These are phyloP conservation scores for Lophius americanus DNA, from an alignment of 2,797 vertebrate genomes.

Conservation along the genomic window DNA sequence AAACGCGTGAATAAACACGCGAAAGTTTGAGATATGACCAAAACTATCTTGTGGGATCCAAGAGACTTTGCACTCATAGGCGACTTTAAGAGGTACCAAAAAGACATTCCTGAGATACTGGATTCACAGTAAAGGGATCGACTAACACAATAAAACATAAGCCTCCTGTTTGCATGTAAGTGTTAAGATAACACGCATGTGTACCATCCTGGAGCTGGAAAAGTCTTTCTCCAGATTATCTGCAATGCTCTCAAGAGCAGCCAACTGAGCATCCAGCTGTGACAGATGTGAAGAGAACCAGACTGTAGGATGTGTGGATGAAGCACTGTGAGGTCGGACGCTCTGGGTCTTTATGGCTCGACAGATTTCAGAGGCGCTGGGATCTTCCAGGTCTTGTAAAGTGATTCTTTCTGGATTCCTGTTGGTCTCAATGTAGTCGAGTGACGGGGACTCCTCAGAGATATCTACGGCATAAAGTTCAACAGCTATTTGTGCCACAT, in stretches of 20 bases:
- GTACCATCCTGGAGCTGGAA: conserved; percentile 79
- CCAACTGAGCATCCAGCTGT: conserved; percentile 85
- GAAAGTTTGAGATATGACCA: too few relatives aligned
- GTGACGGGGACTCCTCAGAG: conserved; percentile 20
- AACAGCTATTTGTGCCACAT: conserved; percentile 27
- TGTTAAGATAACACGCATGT: conserved; percentile 7
- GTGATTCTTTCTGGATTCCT: conserved; percentile 55
- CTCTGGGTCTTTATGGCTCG: conserved; percentile 22
- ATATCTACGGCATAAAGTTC: conserved; percentile 27
- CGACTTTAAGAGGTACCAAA: too few relatives aligned
- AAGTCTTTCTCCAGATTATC: conserved; percentile 88
- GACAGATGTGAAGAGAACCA: conserved; percentile 81
- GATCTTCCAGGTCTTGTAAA: conserved; percentile 22
- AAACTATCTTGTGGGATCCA: too few relatives aligned
- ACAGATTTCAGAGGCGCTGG: conserved; percentile 40
- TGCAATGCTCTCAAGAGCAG: conserved; percentile 85
- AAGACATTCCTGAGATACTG: too few relatives aligned
- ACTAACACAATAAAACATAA: too few relatives aligned
- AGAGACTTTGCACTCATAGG: too few relatives aligned
- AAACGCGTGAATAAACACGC: too few relatives aligned
- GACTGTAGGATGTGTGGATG: conserved; percentile 27
- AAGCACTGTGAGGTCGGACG: conserved; percentile 2
- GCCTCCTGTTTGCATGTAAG: too few relatives aligned
- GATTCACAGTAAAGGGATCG: too few relatives aligned
- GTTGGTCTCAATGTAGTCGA: conserved; percentile 21